phyloP scores from a whole-genome alignment of 1,140 invertebrate genomes.

The Hypothenemus hampei region DNA sequence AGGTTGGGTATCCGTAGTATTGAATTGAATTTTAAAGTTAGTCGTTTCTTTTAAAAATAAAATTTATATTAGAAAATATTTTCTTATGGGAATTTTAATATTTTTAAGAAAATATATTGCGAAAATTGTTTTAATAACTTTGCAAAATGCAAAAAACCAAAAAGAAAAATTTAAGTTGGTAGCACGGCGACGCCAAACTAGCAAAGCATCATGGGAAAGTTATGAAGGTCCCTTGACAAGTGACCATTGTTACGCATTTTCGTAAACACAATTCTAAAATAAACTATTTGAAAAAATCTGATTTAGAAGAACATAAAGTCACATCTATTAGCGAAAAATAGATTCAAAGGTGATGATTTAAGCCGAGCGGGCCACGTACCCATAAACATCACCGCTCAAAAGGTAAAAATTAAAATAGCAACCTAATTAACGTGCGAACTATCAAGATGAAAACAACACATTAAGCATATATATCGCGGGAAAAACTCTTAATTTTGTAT shows the following conservation, averaged over 20 bases:
- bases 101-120: not conserved
- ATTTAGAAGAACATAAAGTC: not conserved
- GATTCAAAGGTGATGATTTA: not conserved
- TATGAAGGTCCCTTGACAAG: conserved; percentile 44
- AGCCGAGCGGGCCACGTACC: not conserved
- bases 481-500: not conserved
- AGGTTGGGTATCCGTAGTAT: not conserved
- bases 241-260: conserved; percentile 39
- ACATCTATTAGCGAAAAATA: not conserved
- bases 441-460: not conserved
- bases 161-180: too few species aligned
- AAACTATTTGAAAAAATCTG: conserved; percentile 17
- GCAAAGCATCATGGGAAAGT: conserved; percentile 40
- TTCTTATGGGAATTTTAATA: not conserved
- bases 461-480: not conserved
- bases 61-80: not conserved
- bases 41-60: not conserved
- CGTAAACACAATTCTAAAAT: conserved; percentile 28
- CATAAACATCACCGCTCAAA: not conserved
- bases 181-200: conserved; percentile 40
- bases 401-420: not conserved
- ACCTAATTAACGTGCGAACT: not conserved
- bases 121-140: conserved; percentile 16
- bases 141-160: too few species aligned
- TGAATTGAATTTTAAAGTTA: not conserved